phyloP scores from a whole-genome alignment of 2,888 invertebrate species.

The Diogma glabrata region DNA sequence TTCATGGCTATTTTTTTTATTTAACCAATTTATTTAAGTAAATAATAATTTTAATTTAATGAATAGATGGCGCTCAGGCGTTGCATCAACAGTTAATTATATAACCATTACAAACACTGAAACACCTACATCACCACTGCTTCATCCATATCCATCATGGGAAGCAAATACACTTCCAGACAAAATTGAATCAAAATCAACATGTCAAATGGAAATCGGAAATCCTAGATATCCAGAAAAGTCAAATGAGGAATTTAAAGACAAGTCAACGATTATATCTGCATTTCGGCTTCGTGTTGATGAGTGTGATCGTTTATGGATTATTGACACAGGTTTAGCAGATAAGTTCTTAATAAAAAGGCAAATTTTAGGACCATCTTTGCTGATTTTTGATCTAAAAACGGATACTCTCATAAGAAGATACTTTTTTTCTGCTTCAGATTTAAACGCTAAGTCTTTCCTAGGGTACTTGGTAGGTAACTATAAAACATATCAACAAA shows the following conservation, averaged over 20 bases:
- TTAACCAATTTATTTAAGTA: no score
- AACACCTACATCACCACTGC: slow-evolving; percentile 43
- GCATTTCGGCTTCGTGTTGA: slow-evolving; percentile 64
- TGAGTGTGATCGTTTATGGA: slow-evolving; percentile 69
- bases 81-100: slow-evolving; percentile 58
- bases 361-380: slow-evolving; percentile 49
- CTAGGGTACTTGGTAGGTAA: slow-evolving; percentile 61
- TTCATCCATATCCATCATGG: slow-evolving; percentile 67
- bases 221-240: no score
- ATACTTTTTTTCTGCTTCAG: slow-evolving; percentile 53
- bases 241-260: slow-evolving; percentile 1
- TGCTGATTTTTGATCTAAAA: slow-evolving; percentile 62
- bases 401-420: slow-evolving; percentile 59
- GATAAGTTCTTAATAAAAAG: slow-evolving; percentile 49
- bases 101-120: slow-evolving; percentile 42
- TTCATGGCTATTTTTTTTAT: no score
- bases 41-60: no score
- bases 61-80: slow-evolving; percentile 60
- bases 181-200: no score
- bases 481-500: no score
- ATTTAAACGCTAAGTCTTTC: slow-evolving; percentile 62
- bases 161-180: slow-evolving; percentile 65
- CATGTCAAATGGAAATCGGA: no score
- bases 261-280: slow-evolving; percentile 45
- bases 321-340: slow-evolving; percentile 65